Percentiles rank a stretch among this genome's conserved stretches.
Evolutionary conservation across 2,888 invertebrate genomes (phyloP).

Genomic region (Boloria selene): DNA sequence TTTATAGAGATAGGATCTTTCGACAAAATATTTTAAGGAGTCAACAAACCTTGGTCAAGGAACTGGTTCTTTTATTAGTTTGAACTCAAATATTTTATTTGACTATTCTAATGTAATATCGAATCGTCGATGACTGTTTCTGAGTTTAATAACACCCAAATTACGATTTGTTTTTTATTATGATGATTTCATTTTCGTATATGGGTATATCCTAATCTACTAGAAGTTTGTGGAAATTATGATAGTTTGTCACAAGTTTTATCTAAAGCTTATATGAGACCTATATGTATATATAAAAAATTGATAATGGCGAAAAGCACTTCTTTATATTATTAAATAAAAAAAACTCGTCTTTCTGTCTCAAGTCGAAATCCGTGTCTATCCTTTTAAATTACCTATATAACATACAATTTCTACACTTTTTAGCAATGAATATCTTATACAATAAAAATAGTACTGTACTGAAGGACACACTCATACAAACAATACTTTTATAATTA

Average conservation of each 20-base stretch:
- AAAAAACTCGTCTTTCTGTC: too few relatives aligned
- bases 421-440: too few relatives aligned
- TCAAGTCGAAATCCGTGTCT: too few relatives aligned
- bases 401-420: too few relatives aligned
- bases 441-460: neutral
- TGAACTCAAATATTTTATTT: slow-evolving; percentile 72
- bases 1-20: slow-evolving; percentile 53
- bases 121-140: slow-evolving; percentile 40
- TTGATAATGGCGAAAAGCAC: too few relatives aligned
- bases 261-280: too few relatives aligned
- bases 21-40: slow-evolving; percentile 68
- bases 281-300: too few relatives aligned
- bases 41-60: slow-evolving; percentile 70
- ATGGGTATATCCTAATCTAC: slow-evolving; percentile 12
- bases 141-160: slow-evolving; percentile 37
- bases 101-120: slow-evolving; percentile 52
- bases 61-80: slow-evolving; percentile 75
- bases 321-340: too few relatives aligned
- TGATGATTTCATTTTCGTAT: slow-evolving; percentile 23
- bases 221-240: slow-evolving; percentile 12
- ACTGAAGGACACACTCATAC: neutral
- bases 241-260: neutral
- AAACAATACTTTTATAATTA: slow-evolving; percentile 2
- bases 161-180: slow-evolving; percentile 32
- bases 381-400: too few relatives aligned